phyloP scores from a whole-genome alignment of 2,113 vertebrate species.

The Phasianus colchicus region DNA sequence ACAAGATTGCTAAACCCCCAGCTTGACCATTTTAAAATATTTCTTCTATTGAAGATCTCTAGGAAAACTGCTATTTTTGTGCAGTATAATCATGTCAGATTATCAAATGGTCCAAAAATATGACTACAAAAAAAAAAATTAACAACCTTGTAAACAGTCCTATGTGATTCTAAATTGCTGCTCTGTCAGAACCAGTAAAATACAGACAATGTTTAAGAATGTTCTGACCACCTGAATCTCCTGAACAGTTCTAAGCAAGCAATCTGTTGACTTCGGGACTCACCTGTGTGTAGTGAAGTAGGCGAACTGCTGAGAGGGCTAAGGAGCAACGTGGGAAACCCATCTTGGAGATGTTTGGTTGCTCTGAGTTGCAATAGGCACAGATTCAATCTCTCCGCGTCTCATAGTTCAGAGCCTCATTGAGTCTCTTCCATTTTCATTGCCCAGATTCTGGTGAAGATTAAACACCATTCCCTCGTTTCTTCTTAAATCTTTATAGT shows the following conservation, averaged over 20 bases:
- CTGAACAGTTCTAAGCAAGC: background rate
- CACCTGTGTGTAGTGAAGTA: rapidly evolving
- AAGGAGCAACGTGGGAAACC: rapidly evolving
- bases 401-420: background rate
- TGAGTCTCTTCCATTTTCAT: background rate
- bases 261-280: background rate
- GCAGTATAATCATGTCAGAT: background rate
- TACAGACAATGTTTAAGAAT: background rate
- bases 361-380: background rate
- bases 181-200: background rate
- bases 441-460: background rate
- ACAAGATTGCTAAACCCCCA: background rate
- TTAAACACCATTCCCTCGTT: rapidly evolving
- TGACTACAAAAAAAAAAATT: background rate
- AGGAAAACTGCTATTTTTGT: background rate
- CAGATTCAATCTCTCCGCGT: background rate
- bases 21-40: too few species aligned
- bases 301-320: background rate
- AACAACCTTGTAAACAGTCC: background rate
- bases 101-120: background rate
- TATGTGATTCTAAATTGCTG: background rate
- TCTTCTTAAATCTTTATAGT: background rate
- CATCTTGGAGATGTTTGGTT: background rate
- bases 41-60: background rate
- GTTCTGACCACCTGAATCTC: background rate